These are phyloP conservation scores for Sarcophilus harrisii DNA, from an alignment of 2,797 vertebrate genomes.

Conservation along the genomic window DNA sequence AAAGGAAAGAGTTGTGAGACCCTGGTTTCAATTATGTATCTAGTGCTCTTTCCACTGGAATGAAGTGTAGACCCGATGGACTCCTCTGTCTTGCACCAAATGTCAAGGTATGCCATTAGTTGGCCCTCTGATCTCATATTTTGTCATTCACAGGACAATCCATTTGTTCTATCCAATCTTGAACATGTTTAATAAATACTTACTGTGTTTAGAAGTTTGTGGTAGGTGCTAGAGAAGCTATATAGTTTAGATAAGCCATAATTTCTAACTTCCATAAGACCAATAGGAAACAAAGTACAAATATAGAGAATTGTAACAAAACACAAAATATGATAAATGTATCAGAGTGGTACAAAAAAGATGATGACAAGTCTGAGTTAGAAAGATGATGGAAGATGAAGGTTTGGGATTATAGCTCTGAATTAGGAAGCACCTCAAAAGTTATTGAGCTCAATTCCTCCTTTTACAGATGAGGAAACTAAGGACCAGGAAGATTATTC, in stretches of 20 bases:
- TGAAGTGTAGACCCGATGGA: neutral
- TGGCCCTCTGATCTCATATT: neutral
- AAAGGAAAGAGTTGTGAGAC: neutral
- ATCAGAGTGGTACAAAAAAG: neutral
- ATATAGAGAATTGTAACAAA: neutral
- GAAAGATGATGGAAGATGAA: neutral
- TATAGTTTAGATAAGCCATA: neutral
- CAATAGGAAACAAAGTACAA: neutral
- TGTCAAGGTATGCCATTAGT: neutral
- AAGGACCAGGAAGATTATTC: neutral
- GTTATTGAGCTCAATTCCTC: neutral
- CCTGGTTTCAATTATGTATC: neutral
- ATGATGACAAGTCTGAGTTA: neutral
- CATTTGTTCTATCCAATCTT: neutral
- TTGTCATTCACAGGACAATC: neutral
- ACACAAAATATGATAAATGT: neutral
- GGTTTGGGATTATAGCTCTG: neutral
- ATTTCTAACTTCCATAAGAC: neutral
- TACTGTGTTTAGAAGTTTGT: neutral
- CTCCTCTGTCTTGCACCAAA: neutral
- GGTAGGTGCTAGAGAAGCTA: neutral
- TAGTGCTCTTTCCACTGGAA: neutral
- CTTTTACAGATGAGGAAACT: neutral
- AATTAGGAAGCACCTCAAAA: neutral
- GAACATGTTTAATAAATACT: neutral